Evolutionary conservation across 2,113 vertebrate genomes (phyloP).

Genomic region (Mormoops blainvillei): DNA sequence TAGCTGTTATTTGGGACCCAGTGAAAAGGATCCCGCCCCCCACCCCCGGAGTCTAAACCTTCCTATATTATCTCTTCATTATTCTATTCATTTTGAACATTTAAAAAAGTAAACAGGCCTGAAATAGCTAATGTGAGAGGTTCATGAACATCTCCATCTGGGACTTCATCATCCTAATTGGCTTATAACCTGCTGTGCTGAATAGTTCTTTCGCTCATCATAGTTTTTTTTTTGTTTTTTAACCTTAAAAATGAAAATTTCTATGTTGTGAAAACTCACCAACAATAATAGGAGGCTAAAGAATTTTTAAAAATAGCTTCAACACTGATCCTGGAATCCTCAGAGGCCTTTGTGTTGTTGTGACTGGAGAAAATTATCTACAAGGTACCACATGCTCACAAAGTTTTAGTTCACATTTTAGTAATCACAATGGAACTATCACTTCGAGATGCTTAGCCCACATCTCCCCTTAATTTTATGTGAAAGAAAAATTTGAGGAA

Average conservation of each 20-base stretch:
- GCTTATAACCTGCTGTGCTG: conserved; percentile 55
- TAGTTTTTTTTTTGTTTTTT: background rate
- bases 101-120: background rate
- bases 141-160: conserved; percentile 31
- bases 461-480: background rate
- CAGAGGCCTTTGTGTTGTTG: background rate
- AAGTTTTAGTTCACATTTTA: conserved; percentile 1
- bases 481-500: background rate
- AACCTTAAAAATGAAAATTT: conserved; percentile 50
- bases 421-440: background rate
- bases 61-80: conserved; percentile 61
- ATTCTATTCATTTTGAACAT: conserved; percentile 63
- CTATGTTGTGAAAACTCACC: conserved; percentile 16
- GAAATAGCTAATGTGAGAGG: conserved; percentile 53
- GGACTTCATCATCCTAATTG: conserved; percentile 50
- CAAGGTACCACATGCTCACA: background rate
- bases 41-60: background rate
- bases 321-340: background rate
- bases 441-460: background rate
- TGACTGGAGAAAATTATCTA: conserved; percentile 12
- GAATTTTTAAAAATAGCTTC: background rate
- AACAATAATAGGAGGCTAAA: conserved; percentile 8
- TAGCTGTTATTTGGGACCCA: conserved; percentile 58
- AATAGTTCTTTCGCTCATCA: conserved; percentile 25
- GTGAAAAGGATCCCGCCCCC: conserved; percentile 39